A percentile compares a stretch with the other conserved stretches of the same genome.
phyloP scores from a whole-genome alignment of 1,140 invertebrate species.

The Neoseiulus cucumeris region DNA sequence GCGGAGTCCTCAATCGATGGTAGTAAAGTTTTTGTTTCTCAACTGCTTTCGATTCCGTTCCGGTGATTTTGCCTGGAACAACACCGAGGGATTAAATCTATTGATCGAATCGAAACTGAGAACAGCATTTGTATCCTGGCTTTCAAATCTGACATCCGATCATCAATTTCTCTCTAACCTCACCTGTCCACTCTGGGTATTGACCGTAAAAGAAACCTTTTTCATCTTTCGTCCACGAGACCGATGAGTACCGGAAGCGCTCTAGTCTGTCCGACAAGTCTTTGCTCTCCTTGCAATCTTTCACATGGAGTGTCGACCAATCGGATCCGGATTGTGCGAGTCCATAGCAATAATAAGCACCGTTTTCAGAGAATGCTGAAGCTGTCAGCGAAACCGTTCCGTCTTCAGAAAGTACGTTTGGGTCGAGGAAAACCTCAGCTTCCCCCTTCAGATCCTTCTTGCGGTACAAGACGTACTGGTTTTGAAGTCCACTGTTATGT shows the following conservation, averaged over 20 bases:
- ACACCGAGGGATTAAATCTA: too few species aligned
- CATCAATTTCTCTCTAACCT: too few species aligned
- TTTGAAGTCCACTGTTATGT: constrained; percentile 85
- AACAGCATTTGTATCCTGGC: too few species aligned
- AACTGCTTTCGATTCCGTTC: constrained; percentile 66
- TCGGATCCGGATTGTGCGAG: constrained; percentile 81
- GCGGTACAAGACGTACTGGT: constrained; percentile 85
- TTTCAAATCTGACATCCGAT: too few species aligned
- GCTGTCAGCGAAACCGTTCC: constrained; percentile 67
- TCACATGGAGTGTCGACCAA: constrained; percentile 61
- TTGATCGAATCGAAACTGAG: too few species aligned
- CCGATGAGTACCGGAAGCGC: constrained; percentile 70
- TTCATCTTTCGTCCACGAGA: constrained; percentile 88
- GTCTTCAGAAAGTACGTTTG: constrained; percentile 75
- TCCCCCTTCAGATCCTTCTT: constrained; percentile 60
- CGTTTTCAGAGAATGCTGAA: constrained; percentile 71
- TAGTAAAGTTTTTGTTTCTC: constrained; percentile 84
- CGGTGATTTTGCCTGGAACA: constrained; percentile 47
- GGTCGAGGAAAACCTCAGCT: constrained; percentile 75
- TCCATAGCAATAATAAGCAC: constrained; percentile 68
- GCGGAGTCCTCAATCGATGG: constrained; percentile 64
- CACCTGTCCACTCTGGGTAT: neutral
- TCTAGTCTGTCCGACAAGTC: constrained; percentile 71
- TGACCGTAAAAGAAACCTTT: constrained; percentile 77
- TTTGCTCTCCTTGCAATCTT: constrained; percentile 33